These are phyloP conservation scores for Zosterops japonicus DNA, from an alignment of 2,113 vertebrate genomes.

Conservation along the genomic window DNA sequence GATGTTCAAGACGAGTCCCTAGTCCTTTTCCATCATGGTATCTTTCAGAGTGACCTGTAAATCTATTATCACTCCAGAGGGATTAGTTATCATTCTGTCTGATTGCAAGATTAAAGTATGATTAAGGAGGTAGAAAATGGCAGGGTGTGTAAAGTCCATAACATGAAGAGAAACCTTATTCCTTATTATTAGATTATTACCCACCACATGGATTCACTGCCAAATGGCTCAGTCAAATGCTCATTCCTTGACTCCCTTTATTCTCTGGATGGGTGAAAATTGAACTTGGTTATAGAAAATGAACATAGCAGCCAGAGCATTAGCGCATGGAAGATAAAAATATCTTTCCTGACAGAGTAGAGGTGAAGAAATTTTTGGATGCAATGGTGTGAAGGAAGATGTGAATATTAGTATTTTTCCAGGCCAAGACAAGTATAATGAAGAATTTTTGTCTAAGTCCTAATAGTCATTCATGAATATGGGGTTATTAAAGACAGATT, in stretches of 20 bases:
- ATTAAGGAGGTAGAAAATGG: background rate
- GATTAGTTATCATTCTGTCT: background rate
- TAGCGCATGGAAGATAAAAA: background rate
- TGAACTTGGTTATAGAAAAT: background rate
- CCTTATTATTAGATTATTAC: background rate
- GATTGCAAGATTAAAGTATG: background rate
- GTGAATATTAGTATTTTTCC: background rate
- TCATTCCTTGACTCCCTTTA: background rate
- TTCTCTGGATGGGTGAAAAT: background rate
- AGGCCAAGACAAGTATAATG: background rate
- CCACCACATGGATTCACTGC: background rate
- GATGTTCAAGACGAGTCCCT: background rate
- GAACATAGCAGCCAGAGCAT: background rate
- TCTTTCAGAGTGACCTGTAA: background rate
- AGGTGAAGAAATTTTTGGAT: background rate
- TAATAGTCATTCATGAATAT: background rate
- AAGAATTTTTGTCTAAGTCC: background rate
- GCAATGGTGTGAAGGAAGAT: background rate
- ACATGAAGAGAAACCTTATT: background rate
- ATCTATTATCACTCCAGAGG: background rate
- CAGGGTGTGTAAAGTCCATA: background rate
- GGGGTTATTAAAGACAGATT: background rate
- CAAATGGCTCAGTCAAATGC: background rate
- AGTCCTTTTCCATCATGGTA: background rate
- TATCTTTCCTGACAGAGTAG: background rate